Percentiles rank a stretch among this genome's conserved stretches.
Conservation (phyloP, 1,140 invertebrate genomes). For the Caenorhabditis tropicalis region DNA sequence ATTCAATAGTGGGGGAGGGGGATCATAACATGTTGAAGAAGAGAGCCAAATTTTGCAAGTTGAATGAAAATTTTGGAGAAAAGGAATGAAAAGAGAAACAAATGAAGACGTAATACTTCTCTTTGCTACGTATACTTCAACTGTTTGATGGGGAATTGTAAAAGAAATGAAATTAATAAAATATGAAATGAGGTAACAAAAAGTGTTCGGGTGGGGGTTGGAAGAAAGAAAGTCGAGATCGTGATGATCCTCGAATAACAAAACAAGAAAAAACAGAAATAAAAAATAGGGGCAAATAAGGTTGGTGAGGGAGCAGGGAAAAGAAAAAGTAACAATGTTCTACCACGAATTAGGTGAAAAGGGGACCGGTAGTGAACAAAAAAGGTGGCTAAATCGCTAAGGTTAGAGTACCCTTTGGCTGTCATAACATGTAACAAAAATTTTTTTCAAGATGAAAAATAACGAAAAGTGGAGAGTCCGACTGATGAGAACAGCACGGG, state of each 20-base stretch:
- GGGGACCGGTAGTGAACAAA: slow-evolving; percentile 20
- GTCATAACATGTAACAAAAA: slow-evolving; percentile 27
- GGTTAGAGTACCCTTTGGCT: neutral
- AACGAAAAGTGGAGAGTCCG: neutral
- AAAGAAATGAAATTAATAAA: slow-evolving; percentile 1
- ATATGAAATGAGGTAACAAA: slow-evolving; percentile 41
- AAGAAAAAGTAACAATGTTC: slow-evolving; percentile 32
- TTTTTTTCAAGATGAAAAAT: slow-evolving; percentile 1
- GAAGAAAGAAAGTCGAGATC: neutral
- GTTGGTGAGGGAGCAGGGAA: neutral
- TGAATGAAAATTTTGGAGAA: neutral
- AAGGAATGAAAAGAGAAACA: neutral
- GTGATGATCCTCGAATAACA: neutral
- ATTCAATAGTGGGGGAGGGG: neutral
- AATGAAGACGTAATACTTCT: neutral
- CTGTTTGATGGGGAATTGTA: neutral
- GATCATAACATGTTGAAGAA: slow-evolving; percentile 12
- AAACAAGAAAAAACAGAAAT: neutral
- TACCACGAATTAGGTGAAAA: slow-evolving; percentile 27
- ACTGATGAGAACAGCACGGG: neutral
- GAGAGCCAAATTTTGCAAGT: neutral
- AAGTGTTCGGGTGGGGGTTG: neutral
- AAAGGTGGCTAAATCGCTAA: slow-evolving; percentile 25
- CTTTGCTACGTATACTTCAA: neutral
- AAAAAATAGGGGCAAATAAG: neutral